Conservation (phyloP, 2,797 vertebrate species). For the Schizopygopsis pylzovi region DNA sequence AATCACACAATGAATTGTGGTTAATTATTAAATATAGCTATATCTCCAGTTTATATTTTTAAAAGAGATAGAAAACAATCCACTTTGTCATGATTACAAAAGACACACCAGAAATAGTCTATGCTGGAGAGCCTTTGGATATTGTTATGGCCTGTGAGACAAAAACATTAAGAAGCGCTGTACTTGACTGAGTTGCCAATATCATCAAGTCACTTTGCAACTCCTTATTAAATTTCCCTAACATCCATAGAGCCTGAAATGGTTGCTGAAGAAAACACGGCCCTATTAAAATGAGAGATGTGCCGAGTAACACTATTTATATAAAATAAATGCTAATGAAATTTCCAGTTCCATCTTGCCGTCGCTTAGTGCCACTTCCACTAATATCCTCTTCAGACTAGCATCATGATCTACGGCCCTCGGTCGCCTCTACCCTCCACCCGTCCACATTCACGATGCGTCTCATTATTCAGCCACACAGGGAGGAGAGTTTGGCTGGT, state of each 20-base stretch:
- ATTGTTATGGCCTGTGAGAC: background rate
- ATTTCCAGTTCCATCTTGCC: conserved; percentile 33
- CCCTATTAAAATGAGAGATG: conserved; percentile 42
- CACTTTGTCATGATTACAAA: background rate
- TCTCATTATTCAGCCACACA: conserved; percentile 43
- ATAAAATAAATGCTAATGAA: conserved; percentile 48
- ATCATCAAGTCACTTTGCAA: conserved; percentile 27
- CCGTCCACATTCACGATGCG: background rate
- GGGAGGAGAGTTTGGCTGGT: conserved; percentile 26
- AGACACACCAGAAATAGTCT: background rate
- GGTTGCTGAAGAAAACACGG: background rate
- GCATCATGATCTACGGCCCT: conserved; percentile 30
- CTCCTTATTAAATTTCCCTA: conserved; percentile 24
- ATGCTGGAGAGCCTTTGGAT: background rate
- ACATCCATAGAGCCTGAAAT: conserved; percentile 17
- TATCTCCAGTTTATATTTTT: background rate
- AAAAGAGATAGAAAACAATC: background rate
- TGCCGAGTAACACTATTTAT: conserved; percentile 39
- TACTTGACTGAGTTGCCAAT: background rate
- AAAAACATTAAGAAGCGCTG: background rate
- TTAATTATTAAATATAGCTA: background rate
- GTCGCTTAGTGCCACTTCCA: conserved; percentile 43
- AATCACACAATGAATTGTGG: background rate
- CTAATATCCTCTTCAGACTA: conserved; percentile 45
- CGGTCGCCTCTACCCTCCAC: background rate